Evolutionary conservation across 1,140 invertebrate genomes (phyloP), one percentile per base, ranked within the genome.

Genomic region (Leptinotarsa lineolata): DNA sequence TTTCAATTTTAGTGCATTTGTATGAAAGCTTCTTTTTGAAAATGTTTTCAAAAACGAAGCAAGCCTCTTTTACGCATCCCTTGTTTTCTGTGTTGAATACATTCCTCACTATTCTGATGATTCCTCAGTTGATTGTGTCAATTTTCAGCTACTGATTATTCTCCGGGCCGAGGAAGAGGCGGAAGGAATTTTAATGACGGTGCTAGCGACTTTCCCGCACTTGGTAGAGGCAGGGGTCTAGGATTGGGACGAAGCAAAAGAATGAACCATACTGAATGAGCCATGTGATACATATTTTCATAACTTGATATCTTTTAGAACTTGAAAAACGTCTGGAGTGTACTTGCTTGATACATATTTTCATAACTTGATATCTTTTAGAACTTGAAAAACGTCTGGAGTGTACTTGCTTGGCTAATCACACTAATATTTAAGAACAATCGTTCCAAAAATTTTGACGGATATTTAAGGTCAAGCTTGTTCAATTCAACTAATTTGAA

Each of bases 221-320:
- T 68, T 12, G 66, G 66, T 8, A 20, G 66, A n/a, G 66, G 30
- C 16, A 68, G 66, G 20, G n/a, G 30, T 45, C 15, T 44, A 3
- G 66, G 30, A n/a, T 18, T 24, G 45, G 39, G 30, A 16, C 24
- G 16, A 3, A 24, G n/a, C 22, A 63, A 20, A 63, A 54, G 48
- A 54, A 8, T 39, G 30, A 54, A 54, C 48, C 13, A 54, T 54
- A 54, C 48, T 18, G n/a, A 54, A n/a, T 54, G 48, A 54, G 30
- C 11, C 2, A 11, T 39, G 30, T 39, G 11, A 39, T 39, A 39
- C 30, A 39, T 39, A 39, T 11, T 39, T 39, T 39, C 58, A 59
- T 18, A 4, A 18, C 16, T 59, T 20, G 16, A 13, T 59, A 59
- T 6, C 20, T 59, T n/a, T 59, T 59, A 20, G 58, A 8, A 59